Conservation (phyloP, 1,140 invertebrate genomes). For the Acromyrmex heyeri region DNA sequence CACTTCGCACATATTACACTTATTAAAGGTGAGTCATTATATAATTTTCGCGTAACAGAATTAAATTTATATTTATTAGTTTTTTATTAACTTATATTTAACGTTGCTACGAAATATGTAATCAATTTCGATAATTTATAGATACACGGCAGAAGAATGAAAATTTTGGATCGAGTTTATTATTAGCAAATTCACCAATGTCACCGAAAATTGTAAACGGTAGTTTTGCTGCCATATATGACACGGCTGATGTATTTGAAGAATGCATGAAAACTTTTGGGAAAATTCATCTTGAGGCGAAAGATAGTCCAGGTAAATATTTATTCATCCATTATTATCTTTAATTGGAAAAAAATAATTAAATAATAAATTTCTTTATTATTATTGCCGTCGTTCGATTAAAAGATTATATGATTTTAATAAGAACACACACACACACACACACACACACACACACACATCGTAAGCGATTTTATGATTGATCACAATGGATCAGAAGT, state of each 20-base stretch:
- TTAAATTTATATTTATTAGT: not conserved
- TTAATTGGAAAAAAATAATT: not conserved
- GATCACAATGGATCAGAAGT: not conserved
- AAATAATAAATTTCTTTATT: slow-evolving; percentile 6
- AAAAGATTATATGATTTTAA: not conserved
- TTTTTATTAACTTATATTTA: not conserved
- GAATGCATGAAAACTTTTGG: slow-evolving; percentile 92
- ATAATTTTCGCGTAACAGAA: not conserved
- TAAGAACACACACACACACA: not conserved
- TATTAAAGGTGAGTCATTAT: slow-evolving; percentile 10
- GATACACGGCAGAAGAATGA: slow-evolving; percentile 94
- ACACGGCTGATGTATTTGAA: slow-evolving; percentile 93
- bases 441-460: too few relatives aligned
- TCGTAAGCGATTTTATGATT: not conserved
- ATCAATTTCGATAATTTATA: slow-evolving; percentile 78
- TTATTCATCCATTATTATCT: not conserved
- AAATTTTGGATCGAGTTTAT: slow-evolving; percentile 96
- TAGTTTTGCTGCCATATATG: slow-evolving; percentile 97
- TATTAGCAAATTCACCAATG: slow-evolving; percentile 98
- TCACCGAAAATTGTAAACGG: slow-evolving; percentile 99
- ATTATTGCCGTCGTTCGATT: not conserved
- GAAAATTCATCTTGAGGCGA: slow-evolving; percentile 89
- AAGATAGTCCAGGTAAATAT: slow-evolving; percentile 92
- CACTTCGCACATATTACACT: slow-evolving; percentile 15
- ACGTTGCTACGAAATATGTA: not conserved